A percentile compares a stretch with the other conserved stretches of the same genome.
phyloP scores from a whole-genome alignment of 2,113 vertebrate genomes.

The Lophura nycthemera region DNA sequence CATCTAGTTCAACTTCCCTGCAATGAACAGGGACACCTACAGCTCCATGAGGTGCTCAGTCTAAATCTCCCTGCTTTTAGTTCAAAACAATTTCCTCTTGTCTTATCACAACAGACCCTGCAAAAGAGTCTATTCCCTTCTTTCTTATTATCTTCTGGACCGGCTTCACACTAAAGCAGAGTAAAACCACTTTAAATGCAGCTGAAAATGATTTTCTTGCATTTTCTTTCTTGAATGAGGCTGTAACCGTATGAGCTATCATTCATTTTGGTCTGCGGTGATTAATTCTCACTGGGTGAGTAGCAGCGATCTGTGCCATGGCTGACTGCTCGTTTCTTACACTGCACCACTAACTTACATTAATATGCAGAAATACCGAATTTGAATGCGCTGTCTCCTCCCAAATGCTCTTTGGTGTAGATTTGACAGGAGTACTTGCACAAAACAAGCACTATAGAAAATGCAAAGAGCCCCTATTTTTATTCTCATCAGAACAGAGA shows the following conservation, averaged over 20 bases:
- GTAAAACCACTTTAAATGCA: not conserved
- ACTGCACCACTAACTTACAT: not conserved
- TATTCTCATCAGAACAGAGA: slow-evolving; percentile 19
- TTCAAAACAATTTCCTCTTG: too few species aligned
- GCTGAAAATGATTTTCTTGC: not conserved
- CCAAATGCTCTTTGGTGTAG: not conserved
- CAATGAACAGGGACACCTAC: too few species aligned
- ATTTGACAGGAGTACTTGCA: slow-evolving; percentile 6
- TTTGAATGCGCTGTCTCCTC: not conserved
- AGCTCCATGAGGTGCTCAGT: too few species aligned
- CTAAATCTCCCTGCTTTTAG: too few species aligned
- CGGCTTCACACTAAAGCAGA: not conserved
- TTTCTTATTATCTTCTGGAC: not conserved
- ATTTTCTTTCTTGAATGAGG: not conserved
- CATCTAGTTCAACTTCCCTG: too few species aligned
- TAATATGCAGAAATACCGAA: not conserved
- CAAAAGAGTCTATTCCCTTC: too few species aligned
- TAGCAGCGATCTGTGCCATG: not conserved
- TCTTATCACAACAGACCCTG: too few species aligned
- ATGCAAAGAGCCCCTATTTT: slow-evolving; percentile 5
- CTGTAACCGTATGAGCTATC: not conserved
- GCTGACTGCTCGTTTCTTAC: not conserved
- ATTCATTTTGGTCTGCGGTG: not conserved
- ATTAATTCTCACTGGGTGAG: not conserved
- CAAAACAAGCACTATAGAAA: not conserved